A percentile compares a stretch with the other conserved stretches of the same genome.
These are phyloP conservation scores for Palloptera scutellata DNA, from an alignment of 2,888 invertebrate genomes.

Conservation along the genomic window DNA sequence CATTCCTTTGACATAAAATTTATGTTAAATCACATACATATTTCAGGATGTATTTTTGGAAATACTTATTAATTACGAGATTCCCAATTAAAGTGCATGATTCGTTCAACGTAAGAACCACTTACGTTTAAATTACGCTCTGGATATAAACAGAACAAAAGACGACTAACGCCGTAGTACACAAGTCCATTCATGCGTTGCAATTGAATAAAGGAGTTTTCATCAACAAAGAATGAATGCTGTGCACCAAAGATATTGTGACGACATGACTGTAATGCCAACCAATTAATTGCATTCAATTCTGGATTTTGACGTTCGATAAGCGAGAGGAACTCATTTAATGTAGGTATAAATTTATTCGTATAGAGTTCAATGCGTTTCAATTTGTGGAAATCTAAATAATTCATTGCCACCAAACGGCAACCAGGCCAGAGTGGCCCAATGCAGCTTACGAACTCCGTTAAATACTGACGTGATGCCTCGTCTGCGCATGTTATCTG, in stretches of 20 bases:
- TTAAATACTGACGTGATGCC: background rate
- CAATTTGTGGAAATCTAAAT: too few species aligned
- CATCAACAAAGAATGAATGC: background rate
- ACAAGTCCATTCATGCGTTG: background rate
- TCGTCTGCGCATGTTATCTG: background rate
- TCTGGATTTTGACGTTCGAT: conserved; percentile 8
- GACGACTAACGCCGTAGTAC: conserved; percentile 4
- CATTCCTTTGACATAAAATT: too few species aligned
- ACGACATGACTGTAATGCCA: too few species aligned
- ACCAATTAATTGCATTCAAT: conserved; percentile 5
- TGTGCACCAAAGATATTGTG: background rate
- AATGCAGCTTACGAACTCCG: background rate
- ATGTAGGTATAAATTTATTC: background rate
- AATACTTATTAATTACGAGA: too few species aligned
- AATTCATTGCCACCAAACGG: background rate
- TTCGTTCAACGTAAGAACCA: background rate
- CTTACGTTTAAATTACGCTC: background rate
- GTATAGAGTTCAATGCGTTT: background rate
- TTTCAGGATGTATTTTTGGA: too few species aligned
- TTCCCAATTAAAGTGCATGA: background rate
- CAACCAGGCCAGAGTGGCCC: background rate
- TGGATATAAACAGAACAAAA: conserved; percentile 2
- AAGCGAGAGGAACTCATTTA: background rate
- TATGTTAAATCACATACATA: too few species aligned
- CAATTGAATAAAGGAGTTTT: background rate